phyloP scores from a whole-genome alignment of 2,113 vertebrate species.

The Coptodon rendalli region DNA sequence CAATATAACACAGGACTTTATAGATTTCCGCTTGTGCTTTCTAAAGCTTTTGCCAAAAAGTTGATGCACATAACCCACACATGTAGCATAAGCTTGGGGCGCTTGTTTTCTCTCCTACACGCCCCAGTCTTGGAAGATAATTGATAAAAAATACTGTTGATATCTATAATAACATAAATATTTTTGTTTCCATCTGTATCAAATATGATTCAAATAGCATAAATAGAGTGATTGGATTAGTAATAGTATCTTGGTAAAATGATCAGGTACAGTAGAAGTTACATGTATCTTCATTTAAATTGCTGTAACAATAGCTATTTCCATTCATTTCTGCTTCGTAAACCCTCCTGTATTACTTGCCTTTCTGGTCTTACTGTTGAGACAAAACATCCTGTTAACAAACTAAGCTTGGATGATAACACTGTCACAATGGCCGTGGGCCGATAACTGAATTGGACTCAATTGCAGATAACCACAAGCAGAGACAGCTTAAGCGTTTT shows the following conservation, averaged over 20 bases:
- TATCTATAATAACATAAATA: neutral
- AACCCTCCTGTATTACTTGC: neutral
- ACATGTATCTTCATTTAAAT: neutral
- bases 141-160: neutral
- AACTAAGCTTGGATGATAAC: neutral
- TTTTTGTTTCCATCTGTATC: neutral
- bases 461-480: too few species aligned
- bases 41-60: neutral
- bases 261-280: neutral
- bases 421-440: too few species aligned
- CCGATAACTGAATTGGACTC: too few species aligned
- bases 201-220: neutral
- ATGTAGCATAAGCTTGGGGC: neutral
- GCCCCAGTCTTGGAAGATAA: neutral
- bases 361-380: neutral
- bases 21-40: neutral
- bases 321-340: neutral
- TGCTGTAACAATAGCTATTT: neutral
- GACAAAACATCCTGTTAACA: neutral
- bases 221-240: neutral
- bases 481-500: too few species aligned
- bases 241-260: neutral
- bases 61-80: neutral
- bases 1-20: neutral
- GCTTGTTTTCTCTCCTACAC: neutral